phyloP scores from a whole-genome alignment of 2,113 vertebrate species.

The Indicator maculatus region DNA sequence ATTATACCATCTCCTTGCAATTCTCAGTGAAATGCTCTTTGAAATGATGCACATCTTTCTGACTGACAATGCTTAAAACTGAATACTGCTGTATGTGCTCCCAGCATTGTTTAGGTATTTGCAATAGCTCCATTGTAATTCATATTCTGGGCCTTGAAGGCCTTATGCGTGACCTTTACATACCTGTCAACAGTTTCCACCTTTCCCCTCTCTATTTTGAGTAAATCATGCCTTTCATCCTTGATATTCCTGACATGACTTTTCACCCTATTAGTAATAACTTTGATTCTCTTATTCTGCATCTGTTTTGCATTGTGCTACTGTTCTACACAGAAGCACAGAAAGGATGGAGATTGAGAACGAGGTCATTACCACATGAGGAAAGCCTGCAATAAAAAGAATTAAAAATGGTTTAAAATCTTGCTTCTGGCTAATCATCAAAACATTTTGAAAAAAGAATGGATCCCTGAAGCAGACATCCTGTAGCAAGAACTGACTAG shows the following conservation, averaged over 20 bases:
- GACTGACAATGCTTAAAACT: neutral
- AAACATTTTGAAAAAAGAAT: neutral
- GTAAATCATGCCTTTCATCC: too few relatives aligned
- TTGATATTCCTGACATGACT: too few relatives aligned
- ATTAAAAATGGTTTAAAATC: neutral
- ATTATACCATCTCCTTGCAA: neutral
- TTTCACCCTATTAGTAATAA: too few relatives aligned
- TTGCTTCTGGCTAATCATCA: neutral
- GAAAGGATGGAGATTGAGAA: neutral
- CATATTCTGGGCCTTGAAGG: neutral
- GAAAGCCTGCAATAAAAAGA: neutral
- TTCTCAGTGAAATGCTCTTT: neutral
- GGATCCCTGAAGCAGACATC: neutral
- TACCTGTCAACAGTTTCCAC: accelerated
- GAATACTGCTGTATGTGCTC: neutral
- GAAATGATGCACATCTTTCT: neutral
- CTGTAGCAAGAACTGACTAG: neutral
- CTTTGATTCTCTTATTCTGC: neutral
- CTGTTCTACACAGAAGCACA: neutral
- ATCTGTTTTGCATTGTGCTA: neutral
- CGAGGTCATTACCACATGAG: neutral
- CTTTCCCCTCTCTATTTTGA: neutral
- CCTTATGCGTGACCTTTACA: neutral
- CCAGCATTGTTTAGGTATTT: neutral
- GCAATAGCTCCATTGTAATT: neutral